Evolutionary conservation across 2,888 invertebrate genomes (phyloP), one percentile per base, ranked within the genome.

Genomic region (Rotaria sp.): DNA sequence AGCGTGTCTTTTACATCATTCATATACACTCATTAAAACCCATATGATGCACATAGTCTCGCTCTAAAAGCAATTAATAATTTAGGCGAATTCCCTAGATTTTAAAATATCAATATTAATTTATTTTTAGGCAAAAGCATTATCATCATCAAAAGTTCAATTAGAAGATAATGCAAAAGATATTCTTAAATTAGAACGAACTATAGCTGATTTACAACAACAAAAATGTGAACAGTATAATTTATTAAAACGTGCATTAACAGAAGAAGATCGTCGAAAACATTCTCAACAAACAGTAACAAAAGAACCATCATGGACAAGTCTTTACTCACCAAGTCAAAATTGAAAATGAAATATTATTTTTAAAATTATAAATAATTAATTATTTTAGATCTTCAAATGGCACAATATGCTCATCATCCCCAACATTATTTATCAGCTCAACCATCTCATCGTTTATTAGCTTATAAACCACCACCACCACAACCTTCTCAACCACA

Each of bases 251-350:
- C 41, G 45, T 8, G 45, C 80, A 15, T n/a, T 80, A 26, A 80
- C 41, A 45, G 80, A 80, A 45, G 80, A 80, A 80, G 80, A 80
- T 45, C 45, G 80, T 80, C 45, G 80, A 24, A 80, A 80, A 80
- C 80, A 80, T 26, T 80, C 80, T 2, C 80, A 80, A 80, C 80
- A 80, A 45, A 41, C 80, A 80, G 10, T 80, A 45, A 45, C 41
- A n/a, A 80, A 80, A 80, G 80, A 80, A 80, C 80, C 80, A 80
- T 45, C 45, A 45, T 80, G 80, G 80, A 80, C 80, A 80, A 80
- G 80, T 80, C 80, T 80, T 45, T 80, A 80, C 45, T 80, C 80
- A n/a, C 80, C 80, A 80, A 80, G 80, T 80, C 10, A n/a, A 26
- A 10, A 15, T 45, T 4, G 11, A 11, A 75, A 41, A 26, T 38